Conservation (phyloP, 1,140 invertebrate species). For the Drosophila gunungcola region DNA sequence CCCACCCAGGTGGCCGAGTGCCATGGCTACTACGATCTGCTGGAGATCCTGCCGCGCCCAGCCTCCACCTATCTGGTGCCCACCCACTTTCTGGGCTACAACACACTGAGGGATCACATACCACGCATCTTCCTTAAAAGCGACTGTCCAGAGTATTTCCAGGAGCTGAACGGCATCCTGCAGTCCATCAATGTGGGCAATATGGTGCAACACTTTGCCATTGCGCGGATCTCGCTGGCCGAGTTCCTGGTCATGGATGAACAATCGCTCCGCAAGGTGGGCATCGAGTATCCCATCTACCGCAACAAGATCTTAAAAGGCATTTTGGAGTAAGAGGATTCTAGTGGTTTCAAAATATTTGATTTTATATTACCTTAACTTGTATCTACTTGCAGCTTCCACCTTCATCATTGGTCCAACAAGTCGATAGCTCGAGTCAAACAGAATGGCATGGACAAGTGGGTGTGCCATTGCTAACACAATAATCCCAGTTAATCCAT, state of each 20-base stretch:
- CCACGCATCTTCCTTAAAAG: constrained; percentile 77
- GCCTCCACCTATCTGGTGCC: constrained; percentile 59
- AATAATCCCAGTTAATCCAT: not conserved
- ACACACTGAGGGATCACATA: constrained; percentile 70
- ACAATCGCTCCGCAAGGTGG: constrained; percentile 74
- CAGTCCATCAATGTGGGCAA: constrained; percentile 75
- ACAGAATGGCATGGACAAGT: constrained; percentile 69
- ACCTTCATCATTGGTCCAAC: constrained; percentile 77
- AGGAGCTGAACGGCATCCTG: constrained; percentile 84
- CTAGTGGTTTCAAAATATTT: no score
- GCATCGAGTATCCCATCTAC: constrained; percentile 84
- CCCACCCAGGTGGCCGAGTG: constrained; percentile 84
- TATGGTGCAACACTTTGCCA: constrained; percentile 77
- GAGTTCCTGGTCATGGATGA: constrained; percentile 85
- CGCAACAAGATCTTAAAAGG: constrained; percentile 84
- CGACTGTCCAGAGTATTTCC: constrained; percentile 85
- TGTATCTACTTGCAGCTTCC: constrained; percentile 51
- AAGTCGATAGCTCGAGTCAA: constrained; percentile 69
- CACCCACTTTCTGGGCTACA: constrained; percentile 58
- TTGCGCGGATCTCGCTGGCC: constrained; percentile 77
- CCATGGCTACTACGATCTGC: constrained; percentile 83
- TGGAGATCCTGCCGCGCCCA: constrained; percentile 81
- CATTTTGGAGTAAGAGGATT: constrained; percentile 79
- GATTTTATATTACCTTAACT: no score
- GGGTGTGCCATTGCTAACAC: not conserved